Evolutionary conservation across 2,888 invertebrate species (phyloP).

Genomic region (Tethea ocularis): DNA sequence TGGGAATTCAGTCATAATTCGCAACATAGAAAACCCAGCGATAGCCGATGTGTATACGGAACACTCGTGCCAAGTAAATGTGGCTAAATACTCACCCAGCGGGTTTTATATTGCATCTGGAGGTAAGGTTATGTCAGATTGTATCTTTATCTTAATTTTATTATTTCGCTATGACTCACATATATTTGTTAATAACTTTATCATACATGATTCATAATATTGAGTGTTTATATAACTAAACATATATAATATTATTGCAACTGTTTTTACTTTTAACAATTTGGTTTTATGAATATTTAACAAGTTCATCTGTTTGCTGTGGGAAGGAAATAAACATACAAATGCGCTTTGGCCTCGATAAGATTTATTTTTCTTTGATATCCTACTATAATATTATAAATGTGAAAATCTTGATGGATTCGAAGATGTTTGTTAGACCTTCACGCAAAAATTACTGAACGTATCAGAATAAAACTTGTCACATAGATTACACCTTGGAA

Average conservation of each 20-base stretch:
- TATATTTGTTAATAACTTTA: background rate
- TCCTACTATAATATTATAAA: no score
- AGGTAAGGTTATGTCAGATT: constrained; percentile 83
- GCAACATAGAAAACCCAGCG: constrained; percentile 98
- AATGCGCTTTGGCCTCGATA: no score
- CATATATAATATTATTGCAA: background rate
- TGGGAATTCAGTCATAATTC: constrained; percentile 98
- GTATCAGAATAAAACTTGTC: no score
- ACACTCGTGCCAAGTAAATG: constrained; percentile 97
- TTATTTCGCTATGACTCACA: constrained; percentile 7
- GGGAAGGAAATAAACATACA: no score
- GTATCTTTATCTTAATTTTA: background rate
- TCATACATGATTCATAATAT: background rate
- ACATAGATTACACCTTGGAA: no score
- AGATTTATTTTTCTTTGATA: no score
- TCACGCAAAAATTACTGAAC: no score
- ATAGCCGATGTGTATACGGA: constrained; percentile 98
- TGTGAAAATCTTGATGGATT: no score
- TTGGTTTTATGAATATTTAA: no score
- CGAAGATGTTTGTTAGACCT: no score
- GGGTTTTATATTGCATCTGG: constrained; percentile 99
- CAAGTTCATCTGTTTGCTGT: no score
- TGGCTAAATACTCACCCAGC: constrained; percentile 99
- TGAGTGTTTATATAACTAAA: background rate
- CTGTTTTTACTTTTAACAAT: background rate